Percentiles rank a stretch among this genome's conserved stretches.
phyloP scores from a whole-genome alignment of 2,888 invertebrate species.

The Plusia festucae region DNA sequence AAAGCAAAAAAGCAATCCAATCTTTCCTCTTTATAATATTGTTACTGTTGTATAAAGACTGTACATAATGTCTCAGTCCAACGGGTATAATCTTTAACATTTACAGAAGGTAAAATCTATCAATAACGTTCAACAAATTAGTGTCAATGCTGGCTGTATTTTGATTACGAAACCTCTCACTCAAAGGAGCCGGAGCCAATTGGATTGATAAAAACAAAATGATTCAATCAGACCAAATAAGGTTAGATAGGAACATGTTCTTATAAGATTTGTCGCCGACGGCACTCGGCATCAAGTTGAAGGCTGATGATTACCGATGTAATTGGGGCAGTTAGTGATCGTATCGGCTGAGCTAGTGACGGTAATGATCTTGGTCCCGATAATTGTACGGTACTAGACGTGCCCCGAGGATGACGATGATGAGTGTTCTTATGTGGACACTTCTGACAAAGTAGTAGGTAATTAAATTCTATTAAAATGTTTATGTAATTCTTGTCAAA shows the following conservation, averaged over 20 bases:
- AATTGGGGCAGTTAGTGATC: conserved; percentile 60
- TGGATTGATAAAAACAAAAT: conserved; percentile 33
- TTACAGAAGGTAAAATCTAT: conserved; percentile 5
- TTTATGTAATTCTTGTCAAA: too few species aligned
- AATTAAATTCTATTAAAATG: too few species aligned
- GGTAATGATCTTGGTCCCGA: conserved; percentile 36
- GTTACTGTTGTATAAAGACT: neutral
- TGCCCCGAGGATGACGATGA: conserved; percentile 32
- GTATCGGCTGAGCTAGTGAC: conserved; percentile 48
- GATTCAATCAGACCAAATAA: conserved; percentile 25
- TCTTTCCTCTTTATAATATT: too few species aligned
- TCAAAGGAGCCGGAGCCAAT: conserved; percentile 27
- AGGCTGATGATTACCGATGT: conserved; percentile 59
- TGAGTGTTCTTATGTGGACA: conserved; percentile 9
- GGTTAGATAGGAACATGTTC: conserved; percentile 14
- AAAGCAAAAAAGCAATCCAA: too few species aligned
- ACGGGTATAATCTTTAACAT: too few species aligned
- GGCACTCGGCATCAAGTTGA: conserved; percentile 56
- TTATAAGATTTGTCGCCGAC: conserved; percentile 41
- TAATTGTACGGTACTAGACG: conserved; percentile 18
- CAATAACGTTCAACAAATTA: conserved; percentile 39
- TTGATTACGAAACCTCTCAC: conserved; percentile 32
- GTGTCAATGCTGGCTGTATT: conserved; percentile 45
- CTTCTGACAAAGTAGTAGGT: conserved; percentile 17
- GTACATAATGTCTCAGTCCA: neutral